Base-by-base conservation (phyloP, 2,113 vertebrate species). In the Hydrolagus affinis region DNA sequence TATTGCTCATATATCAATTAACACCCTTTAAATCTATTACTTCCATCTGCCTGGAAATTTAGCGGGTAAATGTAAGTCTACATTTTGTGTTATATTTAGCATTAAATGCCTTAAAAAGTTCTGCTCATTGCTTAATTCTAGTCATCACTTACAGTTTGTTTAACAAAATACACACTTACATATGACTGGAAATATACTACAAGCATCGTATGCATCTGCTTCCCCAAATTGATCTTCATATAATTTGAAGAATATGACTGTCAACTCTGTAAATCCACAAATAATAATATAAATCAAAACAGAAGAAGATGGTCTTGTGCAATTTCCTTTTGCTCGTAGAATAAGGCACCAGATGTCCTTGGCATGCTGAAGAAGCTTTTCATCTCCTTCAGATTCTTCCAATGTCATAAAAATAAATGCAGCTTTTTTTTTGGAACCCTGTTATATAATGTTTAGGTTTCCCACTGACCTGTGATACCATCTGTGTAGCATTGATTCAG, bases 341-440 rank as follows among this genome's bases (percentile, higher is more conserved):
- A 96, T 96, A 96, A 95, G 94, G 96, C 97, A 96, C 96, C 97
- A 98, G 96, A 98, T 98, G 96, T 98, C 97, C 96, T 93, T 93
- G 92, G 93, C 94, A 93, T 95, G 94, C 93, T 93, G 90, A 94
- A 95, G 95, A 96, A 94, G 94, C 95, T 95, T 97, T 96, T 97
- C 95, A 96, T 96, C 94, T 95, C 93, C 89, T 92, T 93, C 92
- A 91, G 92, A 92, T 90, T 92, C 91, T 90, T 91, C 92, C 91
- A 92, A 90, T 93, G 89, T 93, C 95, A 95, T 85, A 71, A 71
- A 70, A 85, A 71, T 57, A 85, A 85, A 72, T 85, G 69, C 60
- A 85, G 44, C 85, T 59, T 85, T 94, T 95, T 94, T 94, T 93
- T 94, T 92, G 93, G 93, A 92, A 92, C 91, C 91, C 93, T 93